Evolutionary conservation across 2,888 invertebrate genomes (phyloP), one percentile per base, ranked within the genome.

Genomic region (Pherbina coryleti): DNA sequence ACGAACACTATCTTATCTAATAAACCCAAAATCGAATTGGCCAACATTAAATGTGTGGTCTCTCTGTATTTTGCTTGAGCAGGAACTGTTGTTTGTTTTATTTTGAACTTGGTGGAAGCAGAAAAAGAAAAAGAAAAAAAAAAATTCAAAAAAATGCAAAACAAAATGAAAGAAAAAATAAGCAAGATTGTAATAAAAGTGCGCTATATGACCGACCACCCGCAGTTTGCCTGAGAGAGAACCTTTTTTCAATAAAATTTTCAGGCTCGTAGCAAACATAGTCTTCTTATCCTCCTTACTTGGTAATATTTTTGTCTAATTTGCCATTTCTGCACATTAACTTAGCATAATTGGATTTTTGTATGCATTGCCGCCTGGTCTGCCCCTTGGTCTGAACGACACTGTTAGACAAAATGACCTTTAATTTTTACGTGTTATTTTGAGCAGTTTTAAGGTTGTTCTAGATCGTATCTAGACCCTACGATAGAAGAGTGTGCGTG

Each of bases 291-390:
- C 5, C 19, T 64, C 17, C n/a, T n/a, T 8, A 34, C 19, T 66
- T 37, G 34, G 31, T 37, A 28, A 34, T 25, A 25, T 25, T 51
- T 25, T 49, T 22, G 72, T 51, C 44, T 74, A 66, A 75, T 75
- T 75, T 69, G 57, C 34, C 57, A 44, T 37, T 75, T 75, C 22
- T 25, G 34, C 75, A 69, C 57, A 75, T 75, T 75, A 75, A 44
- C 75, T 14, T 7, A 7, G 75, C 55, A 53, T 75, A 75, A 75
- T 75, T 75, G 75, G 66, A 25, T 44, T 75, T 67, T 31, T 37
- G 66, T 19, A 2, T 44, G 71, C 55, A 55, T 11, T 55, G 19
- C 7, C n/a, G 31, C 31, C n/a, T 28, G 64, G 25, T 11, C 25
- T 22, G 44, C 11, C 14, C 44, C 44, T 44, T 44, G 44, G 2